These are phyloP conservation scores for Eilema griseolum DNA, from an alignment of 2,888 invertebrate species.

Conservation along the genomic window DNA sequence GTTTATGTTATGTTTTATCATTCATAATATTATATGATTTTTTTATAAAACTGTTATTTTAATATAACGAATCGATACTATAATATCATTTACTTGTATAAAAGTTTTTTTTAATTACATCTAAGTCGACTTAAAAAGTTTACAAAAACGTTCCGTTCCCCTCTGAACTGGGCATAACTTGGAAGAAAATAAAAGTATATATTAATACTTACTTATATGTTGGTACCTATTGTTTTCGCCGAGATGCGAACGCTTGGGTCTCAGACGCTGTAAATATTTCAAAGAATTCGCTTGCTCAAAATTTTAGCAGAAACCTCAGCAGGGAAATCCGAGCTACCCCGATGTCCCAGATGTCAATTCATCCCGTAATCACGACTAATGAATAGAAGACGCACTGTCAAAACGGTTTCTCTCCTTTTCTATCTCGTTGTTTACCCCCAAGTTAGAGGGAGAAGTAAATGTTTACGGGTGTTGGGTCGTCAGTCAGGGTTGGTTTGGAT, in stretches of 20 bases:
- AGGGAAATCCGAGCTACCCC: slow-evolving; percentile 78
- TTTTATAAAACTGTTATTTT: no score
- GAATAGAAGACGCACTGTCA: slow-evolving; percentile 78
- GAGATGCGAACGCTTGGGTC: slow-evolving; percentile 39
- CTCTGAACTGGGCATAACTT: slow-evolving; percentile 46
- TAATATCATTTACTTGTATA: no score
- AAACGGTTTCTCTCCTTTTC: slow-evolving; percentile 72
- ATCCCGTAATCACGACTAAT: slow-evolving; percentile 84
- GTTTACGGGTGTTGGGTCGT: slow-evolving; percentile 65
- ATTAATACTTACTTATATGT: slow-evolving; percentile 12
- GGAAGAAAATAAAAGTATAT: slow-evolving; percentile 40
- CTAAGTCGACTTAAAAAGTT: slow-evolving; percentile 38
- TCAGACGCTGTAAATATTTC: slow-evolving; percentile 66
- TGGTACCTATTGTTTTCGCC: slow-evolving; percentile 16
- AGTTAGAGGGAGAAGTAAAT: slow-evolving; percentile 69
- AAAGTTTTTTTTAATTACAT: slow-evolving; percentile 40
- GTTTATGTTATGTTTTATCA: no score
- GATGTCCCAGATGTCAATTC: slow-evolving; percentile 84
- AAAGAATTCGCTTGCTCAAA: slow-evolving; percentile 71
- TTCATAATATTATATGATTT: no score
- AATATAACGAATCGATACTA: no score
- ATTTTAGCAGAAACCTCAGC: slow-evolving; percentile 79
- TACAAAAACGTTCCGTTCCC: slow-evolving; percentile 32
- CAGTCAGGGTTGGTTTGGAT: slow-evolving; percentile 77
- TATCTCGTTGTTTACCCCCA: slow-evolving; percentile 53